These are phyloP conservation scores for Paramormyrops hopkinsi DNA, from an alignment of 2,797 vertebrate species.

Conservation along the genomic window DNA sequence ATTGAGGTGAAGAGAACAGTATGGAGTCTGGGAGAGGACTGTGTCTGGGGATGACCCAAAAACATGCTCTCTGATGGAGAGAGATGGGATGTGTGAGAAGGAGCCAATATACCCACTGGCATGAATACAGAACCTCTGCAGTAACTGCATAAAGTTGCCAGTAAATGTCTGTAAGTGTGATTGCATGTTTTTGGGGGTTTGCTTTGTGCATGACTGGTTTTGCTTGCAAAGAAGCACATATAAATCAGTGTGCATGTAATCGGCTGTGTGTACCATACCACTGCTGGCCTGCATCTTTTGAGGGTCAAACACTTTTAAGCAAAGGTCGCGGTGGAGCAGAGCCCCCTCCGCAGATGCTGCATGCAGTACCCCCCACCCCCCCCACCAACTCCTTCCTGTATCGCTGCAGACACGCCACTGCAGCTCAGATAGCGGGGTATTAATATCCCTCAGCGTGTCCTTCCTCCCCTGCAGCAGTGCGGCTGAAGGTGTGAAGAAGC, in stretches of 20 bases:
- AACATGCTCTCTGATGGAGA: neutral
- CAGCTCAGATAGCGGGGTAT: neutral
- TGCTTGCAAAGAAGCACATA: neutral
- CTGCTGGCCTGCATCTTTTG: neutral
- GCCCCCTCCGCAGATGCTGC: neutral
- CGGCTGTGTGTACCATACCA: neutral
- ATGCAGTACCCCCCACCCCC: neutral
- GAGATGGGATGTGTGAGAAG: neutral
- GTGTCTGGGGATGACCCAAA: neutral
- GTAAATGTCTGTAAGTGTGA: neutral
- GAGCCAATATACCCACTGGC: neutral
- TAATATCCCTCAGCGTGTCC: conserved; percentile 21
- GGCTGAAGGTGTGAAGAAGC: conserved; percentile 51
- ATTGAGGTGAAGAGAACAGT: conserved; percentile 11
- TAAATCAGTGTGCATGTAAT: neutral
- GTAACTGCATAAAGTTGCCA: neutral
- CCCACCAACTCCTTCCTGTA: neutral
- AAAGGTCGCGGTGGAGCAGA: neutral
- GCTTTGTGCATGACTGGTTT: neutral
- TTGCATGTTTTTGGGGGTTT: neutral
- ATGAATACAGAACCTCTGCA: neutral
- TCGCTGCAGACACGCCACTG: neutral
- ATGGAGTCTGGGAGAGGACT: neutral
- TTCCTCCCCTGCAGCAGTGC: conserved; percentile 48
- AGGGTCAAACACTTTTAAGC: neutral